phyloP scores from a whole-genome alignment of 2,888 invertebrate genomes.

The Drymonia ruficornis region DNA sequence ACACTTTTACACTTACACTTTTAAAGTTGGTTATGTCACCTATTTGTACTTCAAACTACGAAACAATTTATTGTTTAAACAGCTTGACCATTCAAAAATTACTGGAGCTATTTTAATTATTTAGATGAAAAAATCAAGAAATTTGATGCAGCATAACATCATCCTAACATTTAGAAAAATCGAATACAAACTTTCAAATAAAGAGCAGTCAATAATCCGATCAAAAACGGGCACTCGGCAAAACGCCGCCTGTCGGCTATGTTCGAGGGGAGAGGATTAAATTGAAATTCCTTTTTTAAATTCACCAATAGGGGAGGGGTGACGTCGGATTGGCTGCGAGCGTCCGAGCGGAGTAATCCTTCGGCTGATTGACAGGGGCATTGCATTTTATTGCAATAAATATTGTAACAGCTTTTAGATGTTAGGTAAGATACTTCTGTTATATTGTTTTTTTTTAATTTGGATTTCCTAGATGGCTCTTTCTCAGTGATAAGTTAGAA shows the following conservation, averaged over 20 bases:
- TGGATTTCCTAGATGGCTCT: no score
- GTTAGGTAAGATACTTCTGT: no score
- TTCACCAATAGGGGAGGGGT: conserved; percentile 80
- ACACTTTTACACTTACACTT: not conserved
- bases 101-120: no score
- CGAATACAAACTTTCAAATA: conserved; percentile 28
- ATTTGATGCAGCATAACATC: not conserved
- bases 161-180: conserved; percentile 1
- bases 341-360: conserved; percentile 74
- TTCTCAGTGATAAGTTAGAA: no score
- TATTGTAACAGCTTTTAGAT: conserved; percentile 6
- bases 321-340: conserved; percentile 72
- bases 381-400: conserved; percentile 33
- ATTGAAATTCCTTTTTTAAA: conserved; percentile 82
- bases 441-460: no score
- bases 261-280: conserved; percentile 76
- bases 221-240: conserved; percentile 39
- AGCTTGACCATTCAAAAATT: no score
- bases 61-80: no score
- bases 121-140: no score
- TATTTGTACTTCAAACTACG: no score
- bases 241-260: conserved; percentile 61
- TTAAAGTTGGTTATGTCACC: no score
- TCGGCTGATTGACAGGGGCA: conserved; percentile 68
- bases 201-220: conserved; percentile 44